A percentile compares a stretch with the other conserved stretches of the same genome.
Evolutionary conservation across 1,140 invertebrate species (phyloP).

Genomic region (Phymorhynchus buccinoides): DNA sequence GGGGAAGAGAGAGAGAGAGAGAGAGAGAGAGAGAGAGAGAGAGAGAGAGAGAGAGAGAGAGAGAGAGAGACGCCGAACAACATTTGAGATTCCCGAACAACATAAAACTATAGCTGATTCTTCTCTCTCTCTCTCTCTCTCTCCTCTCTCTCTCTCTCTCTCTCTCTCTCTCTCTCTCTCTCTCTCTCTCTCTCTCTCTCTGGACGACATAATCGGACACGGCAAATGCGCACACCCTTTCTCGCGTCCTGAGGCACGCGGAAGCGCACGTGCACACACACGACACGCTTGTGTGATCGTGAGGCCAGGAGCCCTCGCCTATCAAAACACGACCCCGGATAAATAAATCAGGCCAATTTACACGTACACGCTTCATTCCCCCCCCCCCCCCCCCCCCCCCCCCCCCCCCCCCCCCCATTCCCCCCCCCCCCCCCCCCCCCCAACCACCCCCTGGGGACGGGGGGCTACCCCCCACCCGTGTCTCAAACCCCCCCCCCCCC

Average conservation of each 20-base stretch:
- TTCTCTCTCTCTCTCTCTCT: neutral
- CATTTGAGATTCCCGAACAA: no score
- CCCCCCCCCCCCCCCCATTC: no score
- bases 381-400: no score
- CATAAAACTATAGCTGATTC: neutral
- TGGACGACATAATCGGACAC: neutral
- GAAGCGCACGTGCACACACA: neutral
- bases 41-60: neutral
- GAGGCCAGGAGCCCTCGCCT: neutral
- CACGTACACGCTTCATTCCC: no score
- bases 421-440: no score
- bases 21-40: neutral
- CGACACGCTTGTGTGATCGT: neutral
- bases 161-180: neutral
- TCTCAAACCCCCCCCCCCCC: no score
- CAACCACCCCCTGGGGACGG: no score
- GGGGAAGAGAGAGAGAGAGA: neutral
- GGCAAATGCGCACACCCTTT: no score
- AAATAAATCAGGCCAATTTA: no score
- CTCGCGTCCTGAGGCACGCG: neutral
- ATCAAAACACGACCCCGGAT: neutral
- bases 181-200: conserved; percentile 6
- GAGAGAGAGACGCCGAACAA: neutral
- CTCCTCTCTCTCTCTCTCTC: neutral
- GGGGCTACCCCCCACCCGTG: no score